A percentile compares a stretch with the other conserved stretches of the same genome.
These are phyloP conservation scores for Coleophora deauratella DNA, from an alignment of 2,888 invertebrate species.

Conservation along the genomic window DNA sequence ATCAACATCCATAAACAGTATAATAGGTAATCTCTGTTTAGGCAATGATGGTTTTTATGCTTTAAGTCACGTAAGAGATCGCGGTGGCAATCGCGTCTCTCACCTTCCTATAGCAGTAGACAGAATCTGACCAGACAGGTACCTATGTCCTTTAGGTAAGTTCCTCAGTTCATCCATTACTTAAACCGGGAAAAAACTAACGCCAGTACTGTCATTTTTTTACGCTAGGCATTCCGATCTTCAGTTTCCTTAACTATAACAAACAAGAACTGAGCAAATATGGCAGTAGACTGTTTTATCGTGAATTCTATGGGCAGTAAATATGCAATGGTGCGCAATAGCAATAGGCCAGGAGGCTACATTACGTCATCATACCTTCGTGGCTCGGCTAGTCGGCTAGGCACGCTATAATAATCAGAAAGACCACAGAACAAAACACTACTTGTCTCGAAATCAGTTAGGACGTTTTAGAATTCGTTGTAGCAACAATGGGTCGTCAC, in stretches of 20 bases:
- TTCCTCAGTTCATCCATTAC: no score
- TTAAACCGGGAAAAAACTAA: no score
- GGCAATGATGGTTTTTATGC: no score
- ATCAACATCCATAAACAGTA: no score
- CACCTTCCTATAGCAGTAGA: no score
- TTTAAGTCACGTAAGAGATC: no score
- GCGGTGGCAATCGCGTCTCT: no score
- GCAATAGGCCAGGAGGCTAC: slow-evolving; percentile 33
- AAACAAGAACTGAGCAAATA: slow-evolving; percentile 28
- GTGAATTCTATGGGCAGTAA: slow-evolving; percentile 39
- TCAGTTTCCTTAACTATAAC: slow-evolving; percentile 18
- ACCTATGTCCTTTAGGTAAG: no score
- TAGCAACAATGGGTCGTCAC: slow-evolving; percentile 6
- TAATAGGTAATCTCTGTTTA: no score
- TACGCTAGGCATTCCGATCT: slow-evolving; percentile 18
- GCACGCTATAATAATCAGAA: neutral
- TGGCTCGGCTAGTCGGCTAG: neutral
- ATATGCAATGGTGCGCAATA: slow-evolving; percentile 52
- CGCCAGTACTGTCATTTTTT: no score
- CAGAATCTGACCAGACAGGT: no score
- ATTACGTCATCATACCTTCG: slow-evolving; percentile 46
- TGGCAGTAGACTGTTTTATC: slow-evolving; percentile 29
- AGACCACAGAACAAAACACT: neutral
- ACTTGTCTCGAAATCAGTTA: slow-evolving; percentile 2
- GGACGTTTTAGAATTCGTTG: slow-evolving; percentile 1